phyloP scores from a whole-genome alignment of 2,797 vertebrate genomes.

The Anableps anableps region DNA sequence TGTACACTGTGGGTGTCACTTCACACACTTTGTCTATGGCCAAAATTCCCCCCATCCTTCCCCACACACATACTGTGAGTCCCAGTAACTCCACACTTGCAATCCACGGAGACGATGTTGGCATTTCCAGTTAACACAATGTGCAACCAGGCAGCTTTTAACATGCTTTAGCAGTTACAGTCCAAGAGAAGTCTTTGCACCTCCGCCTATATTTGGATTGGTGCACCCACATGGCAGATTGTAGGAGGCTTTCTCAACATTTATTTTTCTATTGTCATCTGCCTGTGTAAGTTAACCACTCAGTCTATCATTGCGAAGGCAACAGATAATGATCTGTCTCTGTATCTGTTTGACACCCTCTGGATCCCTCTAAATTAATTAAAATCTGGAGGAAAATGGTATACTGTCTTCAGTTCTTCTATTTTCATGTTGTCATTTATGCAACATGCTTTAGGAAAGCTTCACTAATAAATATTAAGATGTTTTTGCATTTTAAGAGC shows the following conservation, averaged over 20 bases:
- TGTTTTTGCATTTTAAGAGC: neutral
- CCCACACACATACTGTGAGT: conserved; percentile 12
- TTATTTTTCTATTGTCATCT: conserved; percentile 21
- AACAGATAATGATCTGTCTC: neutral
- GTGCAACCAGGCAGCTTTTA: conserved; percentile 35
- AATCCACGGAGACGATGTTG: conserved; percentile 56
- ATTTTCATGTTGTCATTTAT: neutral
- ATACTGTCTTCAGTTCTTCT: neutral
- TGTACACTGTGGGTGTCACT: conserved; percentile 58
- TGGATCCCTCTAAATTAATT: neutral
- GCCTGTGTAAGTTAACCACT: neutral
- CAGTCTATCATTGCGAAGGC: conserved; percentile 1
- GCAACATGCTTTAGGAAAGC: neutral
- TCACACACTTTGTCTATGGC: conserved; percentile 46
- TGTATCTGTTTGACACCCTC: too few species aligned
- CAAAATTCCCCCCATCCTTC: conserved; percentile 22
- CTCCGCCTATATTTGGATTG: conserved; percentile 53
- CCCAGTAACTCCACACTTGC: conserved; percentile 43
- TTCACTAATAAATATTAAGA: neutral
- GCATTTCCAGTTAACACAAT: conserved; percentile 51
- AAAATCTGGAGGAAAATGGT: neutral
- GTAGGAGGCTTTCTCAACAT: conserved; percentile 16
- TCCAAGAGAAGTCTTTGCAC: conserved; percentile 55
- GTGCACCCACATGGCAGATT: conserved; percentile 51
- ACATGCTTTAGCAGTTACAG: conserved; percentile 47